phyloP scores from a whole-genome alignment of 2,888 invertebrate species.

The Lymantria monacha region DNA sequence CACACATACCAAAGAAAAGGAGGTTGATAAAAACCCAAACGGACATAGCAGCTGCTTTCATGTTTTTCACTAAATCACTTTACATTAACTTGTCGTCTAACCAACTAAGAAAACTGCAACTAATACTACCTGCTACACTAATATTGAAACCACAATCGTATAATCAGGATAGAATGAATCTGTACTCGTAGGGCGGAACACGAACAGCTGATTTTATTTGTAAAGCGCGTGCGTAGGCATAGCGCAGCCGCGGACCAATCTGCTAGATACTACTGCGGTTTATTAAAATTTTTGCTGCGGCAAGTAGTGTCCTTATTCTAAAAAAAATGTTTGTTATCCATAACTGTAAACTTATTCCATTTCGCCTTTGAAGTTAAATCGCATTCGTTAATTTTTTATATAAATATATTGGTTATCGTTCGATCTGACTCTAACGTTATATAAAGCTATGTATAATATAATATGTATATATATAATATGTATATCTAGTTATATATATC shows the following conservation, averaged over 20 bases:
- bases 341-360: too few relatives aligned
- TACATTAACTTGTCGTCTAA: constrained; percentile 4
- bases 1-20: constrained; percentile 87
- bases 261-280: neutral
- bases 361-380: too few relatives aligned
- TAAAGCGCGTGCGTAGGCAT: constrained; percentile 35
- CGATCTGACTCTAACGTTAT: too few relatives aligned
- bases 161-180: neutral
- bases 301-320: too few relatives aligned
- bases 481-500: too few relatives aligned
- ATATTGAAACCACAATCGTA: constrained; percentile 44
- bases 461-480: too few relatives aligned
- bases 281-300: too few relatives aligned
- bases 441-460: too few relatives aligned
- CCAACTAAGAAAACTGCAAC: constrained; percentile 6
- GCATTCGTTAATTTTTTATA: too few relatives aligned
- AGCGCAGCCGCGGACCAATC: constrained; percentile 19
- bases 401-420: too few relatives aligned
- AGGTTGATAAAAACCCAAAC: constrained; percentile 88
- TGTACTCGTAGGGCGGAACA: constrained; percentile 42
- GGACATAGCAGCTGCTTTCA: constrained; percentile 85
- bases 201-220: constrained; percentile 51
- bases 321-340: too few relatives aligned
- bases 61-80: constrained; percentile 37
- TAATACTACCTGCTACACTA: constrained; percentile 9